Evolutionary conservation across 2,113 vertebrate species (phyloP), one percentile per base, ranked within the genome.

Genomic region (Forbesichthys agassizii): DNA sequence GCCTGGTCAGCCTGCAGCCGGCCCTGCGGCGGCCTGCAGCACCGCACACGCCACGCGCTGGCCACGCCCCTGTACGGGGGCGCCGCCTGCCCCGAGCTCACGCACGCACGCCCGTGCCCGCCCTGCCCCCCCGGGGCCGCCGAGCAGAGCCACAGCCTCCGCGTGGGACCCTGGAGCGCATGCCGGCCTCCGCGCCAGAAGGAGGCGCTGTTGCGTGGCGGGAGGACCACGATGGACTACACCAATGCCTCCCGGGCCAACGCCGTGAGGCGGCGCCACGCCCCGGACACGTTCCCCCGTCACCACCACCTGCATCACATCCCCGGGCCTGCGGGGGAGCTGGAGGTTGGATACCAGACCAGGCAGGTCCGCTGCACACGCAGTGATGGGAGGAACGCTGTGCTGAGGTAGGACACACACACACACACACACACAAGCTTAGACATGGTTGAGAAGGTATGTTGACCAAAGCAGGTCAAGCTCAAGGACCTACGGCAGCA

Each of bases 61-160:
- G 91, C 96, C 0, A 94, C 95, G 0, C 94, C 96, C 0, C 92
- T 96, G 74, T 99, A 96, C 0, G 98, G 98, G 0, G 98, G 98
- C 0, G 86, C 90, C 0, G 89, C 73, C 1, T 99, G 97, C 66
- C 96, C 96, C 0, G 95, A 93, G 54, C 83, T 99, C 65, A 96
- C 96, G 0, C 95, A 98, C 48, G 94, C 89, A 1, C 92, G 94
- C 71, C 83, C 85, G 73, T 99, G 98, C 3, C 73, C 80, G 0
- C 66, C 90, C 33, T 99, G 98, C 77, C 88, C 93, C 1, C 82
- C 83, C 0, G 95, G 91, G 0, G 95, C 95, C 62, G 91, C 92
- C 10, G 89, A 93, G 69, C 90, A 95, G 78, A 87, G 89, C 11
- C 96, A 96, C 88, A 96, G 95, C 90, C 94, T 99, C 78, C 95